phyloP scores from a whole-genome alignment of 92 coral and sea anemone species.

The Galaxea fascicularis region DNA sequence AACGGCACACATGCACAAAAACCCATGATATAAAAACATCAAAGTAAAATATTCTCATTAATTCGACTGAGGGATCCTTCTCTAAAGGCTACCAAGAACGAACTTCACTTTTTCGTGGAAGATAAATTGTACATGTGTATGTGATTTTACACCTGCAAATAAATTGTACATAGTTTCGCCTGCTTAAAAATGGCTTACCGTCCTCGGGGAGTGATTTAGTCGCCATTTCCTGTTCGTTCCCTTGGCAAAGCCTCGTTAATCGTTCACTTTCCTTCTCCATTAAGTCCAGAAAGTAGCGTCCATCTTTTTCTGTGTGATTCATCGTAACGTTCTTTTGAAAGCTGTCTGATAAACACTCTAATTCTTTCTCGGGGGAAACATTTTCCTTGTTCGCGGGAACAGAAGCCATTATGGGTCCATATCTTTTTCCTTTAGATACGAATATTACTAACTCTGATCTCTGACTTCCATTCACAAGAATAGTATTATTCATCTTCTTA shows the following conservation, averaged over 20 bases:
- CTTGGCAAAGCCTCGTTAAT: slow-evolving; percentile 70
- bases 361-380: slow-evolving; percentile 73
- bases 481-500: slow-evolving; percentile 57
- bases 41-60: not conserved
- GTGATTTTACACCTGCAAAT: not conserved
- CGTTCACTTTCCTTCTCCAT: slow-evolving; percentile 84
- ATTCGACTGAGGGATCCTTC: not conserved
- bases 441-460: slow-evolving; percentile 86
- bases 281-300: slow-evolving; percentile 82
- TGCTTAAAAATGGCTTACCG: slow-evolving; percentile 55
- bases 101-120: not conserved
- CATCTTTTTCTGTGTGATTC: slow-evolving; percentile 81
- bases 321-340: slow-evolving; percentile 79
- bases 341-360: slow-evolving; percentile 73
- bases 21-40: not conserved
- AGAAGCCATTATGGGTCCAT: slow-evolving; percentile 79
- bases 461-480: slow-evolving; percentile 79
- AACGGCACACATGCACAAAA: not conserved
- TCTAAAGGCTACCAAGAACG: not conserved
- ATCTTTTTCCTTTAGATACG: slow-evolving; percentile 77
- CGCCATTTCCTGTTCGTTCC: slow-evolving; percentile 80
- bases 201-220: slow-evolving; percentile 84
- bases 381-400: slow-evolving; percentile 76
- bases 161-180: slow-evolving; percentile 18
- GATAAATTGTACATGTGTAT: not conserved